Evolutionary conservation across 2,888 invertebrate genomes (phyloP).

Genomic region (Limnephilus rhombicus): DNA sequence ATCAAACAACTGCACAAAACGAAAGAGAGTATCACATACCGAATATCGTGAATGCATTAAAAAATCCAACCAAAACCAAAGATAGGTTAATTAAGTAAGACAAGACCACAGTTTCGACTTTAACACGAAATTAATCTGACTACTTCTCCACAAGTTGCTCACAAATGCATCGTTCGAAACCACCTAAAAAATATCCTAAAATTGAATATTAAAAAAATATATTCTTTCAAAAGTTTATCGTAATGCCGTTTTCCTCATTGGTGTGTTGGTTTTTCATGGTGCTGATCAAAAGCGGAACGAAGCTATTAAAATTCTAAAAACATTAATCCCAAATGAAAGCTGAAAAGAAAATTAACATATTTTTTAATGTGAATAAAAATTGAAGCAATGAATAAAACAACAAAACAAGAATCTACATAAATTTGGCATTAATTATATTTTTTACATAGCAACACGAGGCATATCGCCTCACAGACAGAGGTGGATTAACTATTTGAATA

Average conservation of each 20-base stretch:
- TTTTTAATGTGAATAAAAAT: slow-evolving; percentile 12
- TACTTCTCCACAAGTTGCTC: neutral
- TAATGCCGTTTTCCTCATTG: neutral
- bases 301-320: neutral
- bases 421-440: neutral
- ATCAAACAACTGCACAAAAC: too few relatives aligned
- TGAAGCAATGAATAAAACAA: neutral
- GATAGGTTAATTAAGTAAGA: too few relatives aligned
- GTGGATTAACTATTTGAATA: neutral
- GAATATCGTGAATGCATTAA: too few relatives aligned
- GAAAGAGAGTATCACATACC: too few relatives aligned
- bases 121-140: neutral
- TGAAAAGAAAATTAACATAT: neutral
- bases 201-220: too few relatives aligned
- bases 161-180: neutral
- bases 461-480: neutral
- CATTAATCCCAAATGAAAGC: neutral
- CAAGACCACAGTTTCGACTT: too few relatives aligned
- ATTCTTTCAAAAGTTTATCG: neutral
- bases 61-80: too few relatives aligned
- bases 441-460: neutral
- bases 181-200: neutral
- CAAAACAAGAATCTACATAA: neutral
- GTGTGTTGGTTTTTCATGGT: neutral
- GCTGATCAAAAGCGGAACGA: neutral